phyloP scores from a whole-genome alignment of 2,888 invertebrate genomes.

The Cremastinae sp. region DNA sequence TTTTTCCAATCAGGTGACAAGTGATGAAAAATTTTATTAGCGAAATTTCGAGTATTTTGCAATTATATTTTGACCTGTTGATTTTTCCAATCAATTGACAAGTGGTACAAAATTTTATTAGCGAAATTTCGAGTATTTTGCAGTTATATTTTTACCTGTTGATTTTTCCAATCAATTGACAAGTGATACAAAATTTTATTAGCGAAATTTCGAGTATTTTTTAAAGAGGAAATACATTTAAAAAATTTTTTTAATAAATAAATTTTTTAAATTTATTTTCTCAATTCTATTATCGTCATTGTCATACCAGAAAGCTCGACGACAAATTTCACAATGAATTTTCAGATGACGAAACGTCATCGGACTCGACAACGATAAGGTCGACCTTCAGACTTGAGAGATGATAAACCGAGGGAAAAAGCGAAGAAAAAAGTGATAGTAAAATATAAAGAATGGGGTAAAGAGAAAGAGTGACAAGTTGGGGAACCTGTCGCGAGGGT shows the following conservation, averaged over 20 bases:
- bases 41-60: no score
- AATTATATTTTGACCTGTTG: no score
- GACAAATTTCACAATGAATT: constrained; percentile 5
- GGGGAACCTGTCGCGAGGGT: constrained; percentile 40
- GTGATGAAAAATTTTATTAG: background rate
- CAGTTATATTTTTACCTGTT: no score
- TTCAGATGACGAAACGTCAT: background rate
- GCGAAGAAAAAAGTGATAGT: constrained; percentile 1
- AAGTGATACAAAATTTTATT: no score
- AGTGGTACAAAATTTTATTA: no score
- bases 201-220: no score
- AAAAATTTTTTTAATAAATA: no score
- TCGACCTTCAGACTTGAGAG: constrained; percentile 12
- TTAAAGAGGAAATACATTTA: no score
- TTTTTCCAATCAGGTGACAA: background rate
- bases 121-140: no score
- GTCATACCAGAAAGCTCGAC: background rate
- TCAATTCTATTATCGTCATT: background rate
- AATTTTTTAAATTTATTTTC: background rate
- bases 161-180: no score
- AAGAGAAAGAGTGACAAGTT: constrained; percentile 31
- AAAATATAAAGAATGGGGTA: background rate
- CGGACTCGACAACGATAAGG: constrained; percentile 12
- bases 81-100: no score
- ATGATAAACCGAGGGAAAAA: background rate